Conservation (phyloP, 2,113 vertebrate genomes). For the Pelvicachromis taeniatus region DNA sequence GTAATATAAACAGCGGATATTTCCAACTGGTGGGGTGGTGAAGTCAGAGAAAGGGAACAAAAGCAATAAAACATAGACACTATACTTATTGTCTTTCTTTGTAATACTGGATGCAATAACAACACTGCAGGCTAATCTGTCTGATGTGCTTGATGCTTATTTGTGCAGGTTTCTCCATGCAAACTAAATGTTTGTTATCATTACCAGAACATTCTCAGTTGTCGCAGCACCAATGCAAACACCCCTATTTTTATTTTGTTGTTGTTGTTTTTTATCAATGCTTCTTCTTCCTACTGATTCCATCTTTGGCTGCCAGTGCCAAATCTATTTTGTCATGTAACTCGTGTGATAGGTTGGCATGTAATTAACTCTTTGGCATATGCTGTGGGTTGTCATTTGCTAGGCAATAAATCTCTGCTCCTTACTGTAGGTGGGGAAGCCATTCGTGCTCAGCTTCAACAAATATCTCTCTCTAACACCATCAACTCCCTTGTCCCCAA, state of each 20-base stretch:
- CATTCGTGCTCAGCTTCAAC: conserved; percentile 29
- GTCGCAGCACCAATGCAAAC: conserved; percentile 7
- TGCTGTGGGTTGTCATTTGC: conserved; percentile 64
- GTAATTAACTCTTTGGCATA: conserved; percentile 69
- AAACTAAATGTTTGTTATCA: conserved; percentile 21
- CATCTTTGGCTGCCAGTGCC: conserved; percentile 48
- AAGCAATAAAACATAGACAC: conserved; percentile 55
- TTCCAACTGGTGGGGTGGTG: conserved; percentile 36
- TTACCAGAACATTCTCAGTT: conserved; percentile 14
- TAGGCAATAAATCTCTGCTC: conserved; percentile 65
- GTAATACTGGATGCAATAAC: conserved; percentile 52
- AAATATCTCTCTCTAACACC: conserved; percentile 26
- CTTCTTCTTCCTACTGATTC: conserved; percentile 11
- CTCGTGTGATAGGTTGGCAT: conserved; percentile 64
- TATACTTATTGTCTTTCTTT: conserved; percentile 60
- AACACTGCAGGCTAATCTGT: conserved; percentile 36
- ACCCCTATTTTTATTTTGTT: background rate
- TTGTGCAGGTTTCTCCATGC: background rate
- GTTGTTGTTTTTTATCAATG: background rate
- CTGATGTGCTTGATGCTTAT: conserved; percentile 10
- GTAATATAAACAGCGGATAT: conserved; percentile 56
- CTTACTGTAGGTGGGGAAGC: conserved; percentile 42
- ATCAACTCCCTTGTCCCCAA: conserved; percentile 3
- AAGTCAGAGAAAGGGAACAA: conserved; percentile 35
- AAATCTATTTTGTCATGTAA: conserved; percentile 63